Evolutionary conservation across 2,888 invertebrate species (phyloP), one percentile per base, ranked within the genome.

Genomic region (Zhengitettix transpicula): DNA sequence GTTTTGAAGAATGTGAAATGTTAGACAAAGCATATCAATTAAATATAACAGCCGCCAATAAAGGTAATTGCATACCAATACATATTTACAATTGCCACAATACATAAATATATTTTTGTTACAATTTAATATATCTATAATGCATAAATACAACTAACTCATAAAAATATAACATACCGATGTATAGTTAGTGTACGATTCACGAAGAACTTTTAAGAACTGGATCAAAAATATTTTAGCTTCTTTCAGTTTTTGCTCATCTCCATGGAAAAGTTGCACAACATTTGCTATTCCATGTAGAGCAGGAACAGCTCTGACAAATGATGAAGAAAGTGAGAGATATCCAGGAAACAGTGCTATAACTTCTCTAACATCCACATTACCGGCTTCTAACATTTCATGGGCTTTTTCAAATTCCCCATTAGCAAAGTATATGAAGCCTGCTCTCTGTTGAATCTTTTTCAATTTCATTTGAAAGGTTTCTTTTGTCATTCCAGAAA

Each of bases 221-320:
- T 53, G 65, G 47, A 71, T 63, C 9, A 76, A 67, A 65, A 76
- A 77, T 52, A 67, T 63, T 63, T 73, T 71, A 61, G 72, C 73
- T 56, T 69, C 65, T 12, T 60, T 62, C 9, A 71, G 65, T 56
- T 68, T 65, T 40, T 66, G 65, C 12, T 66, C 64, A 62, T 74
- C 68, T 15, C 69, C 69, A 56, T 68, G 67, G 40, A 70, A 68
- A 59, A 76, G 66, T 64, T 74, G 73, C 62, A 68, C 68, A 14
- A 77, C 68, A 65, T 76, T 74, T 1, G 74, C 73, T 53, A 76
- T 73, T 59, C 72, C 72, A 64, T 77, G 77, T 3, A 77, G 70
- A 1, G 74, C 70, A 8, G 77, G 76, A 12, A 72, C 66, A n/a
- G 71, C 67, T 28, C 75, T 69, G 1, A 71, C 70, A 65, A 76